Evolutionary conservation across 2,113 vertebrate species (phyloP).

Genomic region (Petromus typicus): DNA sequence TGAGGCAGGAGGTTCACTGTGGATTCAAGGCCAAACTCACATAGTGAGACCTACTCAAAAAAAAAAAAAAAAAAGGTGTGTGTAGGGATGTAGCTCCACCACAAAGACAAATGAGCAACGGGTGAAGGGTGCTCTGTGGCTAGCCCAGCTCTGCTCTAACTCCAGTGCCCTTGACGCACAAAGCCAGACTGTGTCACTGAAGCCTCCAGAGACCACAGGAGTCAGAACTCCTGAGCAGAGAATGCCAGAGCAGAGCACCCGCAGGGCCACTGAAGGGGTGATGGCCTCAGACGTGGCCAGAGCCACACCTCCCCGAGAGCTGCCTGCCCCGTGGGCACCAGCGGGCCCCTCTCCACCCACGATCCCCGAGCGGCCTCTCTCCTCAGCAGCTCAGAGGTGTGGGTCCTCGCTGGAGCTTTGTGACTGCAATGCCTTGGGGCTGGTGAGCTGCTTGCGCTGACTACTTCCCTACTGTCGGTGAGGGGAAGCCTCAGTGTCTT

Average conservation of each 20-base stretch:
- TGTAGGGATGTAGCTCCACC: not conserved
- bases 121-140: not conserved
- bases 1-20: not conserved
- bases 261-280: not conserved
- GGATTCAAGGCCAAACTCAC: not conserved
- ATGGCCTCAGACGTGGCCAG: not conserved
- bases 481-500: not conserved
- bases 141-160: not conserved
- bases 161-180: not conserved
- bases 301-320: not conserved
- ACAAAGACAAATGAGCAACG: not conserved
- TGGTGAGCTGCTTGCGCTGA: not conserved
- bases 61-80: not conserved
- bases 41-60: not conserved
- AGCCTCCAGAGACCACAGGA: too few relatives aligned
- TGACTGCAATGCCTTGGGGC: not conserved
- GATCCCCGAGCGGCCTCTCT: not conserved
- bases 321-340: too few relatives aligned
- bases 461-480: not conserved
- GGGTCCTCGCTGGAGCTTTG: not conserved
- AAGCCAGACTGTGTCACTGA: too few relatives aligned
- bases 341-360: not conserved
- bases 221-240: too few relatives aligned
- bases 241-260: not conserved
- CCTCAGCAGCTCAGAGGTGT: not conserved